Evolutionary conservation across 2,888 invertebrate species (phyloP), one percentile per base, ranked within the genome.

Genomic region (Rhagophthalmus giganteus): DNA sequence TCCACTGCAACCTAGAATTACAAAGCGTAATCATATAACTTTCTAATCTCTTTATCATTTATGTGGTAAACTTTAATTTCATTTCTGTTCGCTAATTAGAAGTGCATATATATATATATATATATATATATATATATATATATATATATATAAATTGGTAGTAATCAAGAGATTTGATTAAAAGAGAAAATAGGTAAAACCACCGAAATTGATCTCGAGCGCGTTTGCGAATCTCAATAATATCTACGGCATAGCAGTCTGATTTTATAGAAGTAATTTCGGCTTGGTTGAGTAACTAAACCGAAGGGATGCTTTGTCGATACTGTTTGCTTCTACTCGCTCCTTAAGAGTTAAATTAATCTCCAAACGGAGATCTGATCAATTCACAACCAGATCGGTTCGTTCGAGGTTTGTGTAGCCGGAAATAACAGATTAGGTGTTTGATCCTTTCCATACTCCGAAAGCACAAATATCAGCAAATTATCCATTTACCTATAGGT

Each of bases 41-140:
- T 52, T 46, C 46, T 52, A 52, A 52, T 52, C 52, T 52, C 52
- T 52, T 52, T 52, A 52, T 51, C 51, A 51, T 52, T 52, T 52
- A 52, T 52, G 40, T 33, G 52, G 40, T 52, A 44, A 51, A 51
- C 32, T 51, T 34, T 30, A 39, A 44, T 39, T 45, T 45, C 45
- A 30, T 51, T 50, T 44, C 44, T 44, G 37, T 39, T 30, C 39
- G 33, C 51, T 51, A 44, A 51, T 44, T 51, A 51, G 46, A 12
- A 11, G 14, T 32, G 38, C 33, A 25, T 14, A n/a, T n/a, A n/a
- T n/a, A n/a, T n/a, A n/a, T n/a, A n/a, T n/a, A n/a, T n/a, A n/a
- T n/a, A n/a, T n/a, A n/a, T n/a, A n/a, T n/a, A n/a, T n/a, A n/a
- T n/a, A n/a, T n/a, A n/a, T n/a, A n/a, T n/a, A n/a, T n/a, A n/a